These are phyloP conservation scores for Macrophya alboannulata DNA, from an alignment of 2,888 invertebrate genomes.

Conservation along the genomic window DNA sequence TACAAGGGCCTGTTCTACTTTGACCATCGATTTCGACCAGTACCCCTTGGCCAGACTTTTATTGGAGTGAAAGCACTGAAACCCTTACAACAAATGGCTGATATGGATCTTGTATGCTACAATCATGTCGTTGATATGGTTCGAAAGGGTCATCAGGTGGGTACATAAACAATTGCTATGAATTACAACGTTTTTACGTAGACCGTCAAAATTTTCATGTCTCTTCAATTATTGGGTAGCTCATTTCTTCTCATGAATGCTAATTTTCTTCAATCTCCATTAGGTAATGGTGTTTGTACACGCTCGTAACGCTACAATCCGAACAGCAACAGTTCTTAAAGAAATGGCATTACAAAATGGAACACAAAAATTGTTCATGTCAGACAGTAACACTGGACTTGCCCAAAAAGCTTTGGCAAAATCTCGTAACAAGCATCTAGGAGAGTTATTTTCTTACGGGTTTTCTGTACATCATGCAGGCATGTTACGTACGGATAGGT, in stretches of 20 bases:
- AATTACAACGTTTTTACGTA: background rate
- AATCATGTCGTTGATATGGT: slow-evolving; percentile 95
- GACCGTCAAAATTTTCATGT: background rate
- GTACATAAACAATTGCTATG: slow-evolving; percentile 22
- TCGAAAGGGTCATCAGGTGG: slow-evolving; percentile 93
- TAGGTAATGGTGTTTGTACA: slow-evolving; percentile 98
- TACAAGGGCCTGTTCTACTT: slow-evolving; percentile 96
- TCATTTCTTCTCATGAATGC: background rate
- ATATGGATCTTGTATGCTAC: slow-evolving; percentile 96
- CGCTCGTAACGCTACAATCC: slow-evolving; percentile 96
- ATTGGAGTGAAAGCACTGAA: slow-evolving; percentile 90
- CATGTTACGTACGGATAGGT: slow-evolving; percentile 93
- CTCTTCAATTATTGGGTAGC: background rate
- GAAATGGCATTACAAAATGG: slow-evolving; percentile 91
- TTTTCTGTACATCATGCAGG: slow-evolving; percentile 99
- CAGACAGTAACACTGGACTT: slow-evolving; percentile 84
- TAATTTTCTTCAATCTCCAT: background rate
- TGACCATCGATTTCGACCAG: slow-evolving; percentile 96
- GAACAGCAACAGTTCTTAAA: slow-evolving; percentile 92
- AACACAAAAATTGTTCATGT: slow-evolving; percentile 87
- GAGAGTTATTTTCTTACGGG: slow-evolving; percentile 92
- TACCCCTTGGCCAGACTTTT: slow-evolving; percentile 95
- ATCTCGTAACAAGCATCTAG: slow-evolving; percentile 91
- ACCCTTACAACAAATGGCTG: slow-evolving; percentile 84
- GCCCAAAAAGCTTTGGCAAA: slow-evolving; percentile 87